Base-by-base conservation (phyloP, 2,888 invertebrate genomes). In the Prionchulus punctatus region DNA sequence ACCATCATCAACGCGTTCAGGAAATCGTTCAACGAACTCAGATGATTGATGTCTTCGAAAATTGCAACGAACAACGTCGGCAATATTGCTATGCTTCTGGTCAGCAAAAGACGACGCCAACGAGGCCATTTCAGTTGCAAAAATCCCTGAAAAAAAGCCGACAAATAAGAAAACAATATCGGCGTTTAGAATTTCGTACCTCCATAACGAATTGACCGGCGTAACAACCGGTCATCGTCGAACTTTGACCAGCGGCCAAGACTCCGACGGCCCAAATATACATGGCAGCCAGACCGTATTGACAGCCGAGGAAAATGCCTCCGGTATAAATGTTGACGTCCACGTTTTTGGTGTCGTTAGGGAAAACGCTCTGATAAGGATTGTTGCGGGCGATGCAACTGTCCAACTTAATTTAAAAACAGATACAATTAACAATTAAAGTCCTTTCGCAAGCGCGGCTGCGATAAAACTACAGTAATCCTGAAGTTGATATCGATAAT, bases 1-100 rank as follows among this genome's bases (percentile, higher is more conserved):
- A 88, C 74, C 62, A 84, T 82, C 86, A 87, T 86, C 15, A 88
- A 79, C 0, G 86, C 86, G 72, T 89, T 89, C 43, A 89, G 73
- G 36, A 83, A 74, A 69, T 88, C 87, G 71, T 89, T 89, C 84
- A 89, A 83, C 26, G 78, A n/a, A 25, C 67, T 69, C 57, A 69
- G 58, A 53, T 63, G 60, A 7, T 62, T 58, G 23, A 70, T 64
- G 28, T 64, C 67, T 27, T 60, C 56, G 2, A 73, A 71, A 26
- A 71, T 63, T 7, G 75, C 70, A 21, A 76, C 63, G 15, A 72
- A 58, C 21, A 76, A 61, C 15, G 76, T 76, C 18, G 79, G 79
- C 4, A 81, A 72, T 60, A 89, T 87, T 28, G 89, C 89, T 63
- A 89, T 84, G 3, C 81, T 78, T 62, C 89, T 79, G 0, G 89